These are phyloP conservation scores for Drosophila leonis DNA, from an alignment of 2,888 invertebrate species.

Conservation along the genomic window DNA sequence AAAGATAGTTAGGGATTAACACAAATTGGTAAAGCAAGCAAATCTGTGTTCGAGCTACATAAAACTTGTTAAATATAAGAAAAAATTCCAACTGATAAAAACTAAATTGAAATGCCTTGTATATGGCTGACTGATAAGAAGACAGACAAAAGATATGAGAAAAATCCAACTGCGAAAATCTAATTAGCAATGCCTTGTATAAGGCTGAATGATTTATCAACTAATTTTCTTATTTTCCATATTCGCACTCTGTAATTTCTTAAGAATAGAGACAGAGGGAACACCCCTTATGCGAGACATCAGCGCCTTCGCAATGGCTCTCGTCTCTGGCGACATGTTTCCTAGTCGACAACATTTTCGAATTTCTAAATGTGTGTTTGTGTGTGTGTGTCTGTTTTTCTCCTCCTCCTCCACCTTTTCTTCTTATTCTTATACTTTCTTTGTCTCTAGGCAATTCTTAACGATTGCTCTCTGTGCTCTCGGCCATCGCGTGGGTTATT, in stretches of 20 bases:
- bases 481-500: conserved; percentile 45
- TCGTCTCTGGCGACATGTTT: conserved; percentile 35
- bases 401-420: not conserved
- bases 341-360: conserved; percentile 29
- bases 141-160: too few species aligned
- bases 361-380: conserved; percentile 19
- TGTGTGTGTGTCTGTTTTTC: not conserved
- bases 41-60: too few species aligned
- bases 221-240: not conserved
- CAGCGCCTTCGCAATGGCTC: conserved; percentile 13
- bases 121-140: not conserved
- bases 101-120: not conserved
- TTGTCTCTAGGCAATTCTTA: conserved; percentile 5
- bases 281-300: conserved; percentile 17
- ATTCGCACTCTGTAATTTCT: conserved; percentile 2
- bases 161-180: too few species aligned
- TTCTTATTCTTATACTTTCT: not conserved
- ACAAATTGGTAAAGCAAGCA: not conserved
- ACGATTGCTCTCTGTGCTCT: conserved; percentile 5
- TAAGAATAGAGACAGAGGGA: not conserved
- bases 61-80: not conserved
- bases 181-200: too few species aligned
- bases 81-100: too few species aligned
- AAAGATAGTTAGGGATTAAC: not conserved
- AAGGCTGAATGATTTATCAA: not conserved